Evolutionary conservation across 2,797 vertebrate species (phyloP).

Genomic region (Syngnathus acus): DNA sequence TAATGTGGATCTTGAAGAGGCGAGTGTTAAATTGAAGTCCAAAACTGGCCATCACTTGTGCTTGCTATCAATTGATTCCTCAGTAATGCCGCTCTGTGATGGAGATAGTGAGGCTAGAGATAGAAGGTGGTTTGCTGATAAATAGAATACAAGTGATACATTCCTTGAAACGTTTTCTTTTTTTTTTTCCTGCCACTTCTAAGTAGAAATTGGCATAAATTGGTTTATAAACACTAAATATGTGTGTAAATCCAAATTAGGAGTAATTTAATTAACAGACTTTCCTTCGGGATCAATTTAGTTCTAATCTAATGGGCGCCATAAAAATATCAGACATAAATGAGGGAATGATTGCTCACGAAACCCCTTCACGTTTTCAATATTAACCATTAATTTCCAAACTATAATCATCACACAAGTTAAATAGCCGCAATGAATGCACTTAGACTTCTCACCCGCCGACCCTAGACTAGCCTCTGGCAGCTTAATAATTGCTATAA

Average conservation of each 20-base stretch:
- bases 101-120: slow-evolving; percentile 16
- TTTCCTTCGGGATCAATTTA: background rate
- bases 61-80: slow-evolving; percentile 54
- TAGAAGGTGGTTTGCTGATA: background rate
- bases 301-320: background rate
- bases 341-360: background rate
- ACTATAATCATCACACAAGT: background rate
- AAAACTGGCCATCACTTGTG: slow-evolving; percentile 38
- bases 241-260: background rate
- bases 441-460: background rate
- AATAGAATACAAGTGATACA: background rate
- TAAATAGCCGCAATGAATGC: background rate
- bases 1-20: slow-evolving; percentile 53
- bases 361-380: background rate
- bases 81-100: slow-evolving; percentile 31
- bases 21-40: slow-evolving; percentile 62
- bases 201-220: too few species aligned
- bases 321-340: background rate
- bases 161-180: background rate
- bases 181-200: background rate
- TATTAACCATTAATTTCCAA: background rate
- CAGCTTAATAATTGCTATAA: slow-evolving; percentile 1
- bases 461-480: background rate
- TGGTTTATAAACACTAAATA: too few species aligned
- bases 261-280: background rate